A percentile compares a stretch with the other conserved stretches of the same genome.
Conservation (phyloP, 2,888 invertebrate genomes). For the Heterodera filipjevi region DNA sequence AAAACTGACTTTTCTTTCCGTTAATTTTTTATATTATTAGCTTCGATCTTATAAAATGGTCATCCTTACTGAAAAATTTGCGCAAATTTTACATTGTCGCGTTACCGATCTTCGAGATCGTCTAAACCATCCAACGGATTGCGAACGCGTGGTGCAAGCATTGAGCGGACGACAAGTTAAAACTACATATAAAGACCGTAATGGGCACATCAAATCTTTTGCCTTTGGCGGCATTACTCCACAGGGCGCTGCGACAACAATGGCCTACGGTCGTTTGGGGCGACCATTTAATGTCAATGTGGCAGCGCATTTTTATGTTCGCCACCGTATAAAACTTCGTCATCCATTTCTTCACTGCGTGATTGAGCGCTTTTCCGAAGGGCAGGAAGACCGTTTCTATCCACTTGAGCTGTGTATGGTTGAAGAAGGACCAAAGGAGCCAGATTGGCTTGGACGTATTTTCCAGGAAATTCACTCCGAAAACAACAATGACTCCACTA, state of each 20-base stretch:
- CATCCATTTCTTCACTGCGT: constrained; percentile 11
- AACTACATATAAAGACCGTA: neutral
- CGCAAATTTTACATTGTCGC: constrained; percentile 13
- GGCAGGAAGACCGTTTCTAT: neutral
- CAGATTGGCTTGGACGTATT: neutral
- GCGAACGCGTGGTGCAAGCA: neutral
- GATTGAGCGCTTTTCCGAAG: neutral
- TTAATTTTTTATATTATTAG: neutral
- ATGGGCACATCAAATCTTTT: neutral
- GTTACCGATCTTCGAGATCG: neutral
- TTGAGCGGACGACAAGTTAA: neutral
- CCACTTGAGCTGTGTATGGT: neutral
- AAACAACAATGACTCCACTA: too few species aligned
- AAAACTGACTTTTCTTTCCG: neutral
- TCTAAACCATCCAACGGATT: constrained; percentile 11
- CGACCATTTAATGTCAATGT: neutral
- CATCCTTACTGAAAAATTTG: constrained; percentile 4
- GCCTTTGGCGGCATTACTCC: constrained; percentile 3
- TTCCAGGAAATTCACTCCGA: neutral
- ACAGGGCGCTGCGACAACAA: neutral
- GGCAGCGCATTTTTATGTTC: constrained; percentile 9
- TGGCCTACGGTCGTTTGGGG: constrained; percentile 6
- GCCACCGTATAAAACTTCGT: constrained; percentile 1
- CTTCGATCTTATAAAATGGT: neutral
- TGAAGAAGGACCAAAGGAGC: neutral